phyloP scores from a whole-genome alignment of 2,888 invertebrate species.

The Cosmopolites sordidus region DNA sequence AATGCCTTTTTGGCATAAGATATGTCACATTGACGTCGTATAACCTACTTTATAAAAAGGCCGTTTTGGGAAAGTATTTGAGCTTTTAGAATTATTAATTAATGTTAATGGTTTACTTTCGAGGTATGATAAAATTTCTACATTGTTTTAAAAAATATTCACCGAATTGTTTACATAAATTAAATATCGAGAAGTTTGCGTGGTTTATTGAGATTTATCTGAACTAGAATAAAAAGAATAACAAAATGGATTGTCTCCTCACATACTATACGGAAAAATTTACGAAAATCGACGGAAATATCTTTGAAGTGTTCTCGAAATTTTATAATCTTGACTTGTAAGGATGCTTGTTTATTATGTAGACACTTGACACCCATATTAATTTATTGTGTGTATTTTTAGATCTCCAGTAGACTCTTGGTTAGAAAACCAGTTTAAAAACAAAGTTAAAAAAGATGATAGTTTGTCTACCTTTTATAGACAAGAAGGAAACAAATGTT shows the following conservation, averaged over 20 bases:
- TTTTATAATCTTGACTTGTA: slow-evolving; percentile 39
- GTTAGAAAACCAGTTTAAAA: slow-evolving; percentile 41
- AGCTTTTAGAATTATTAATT: too few relatives aligned
- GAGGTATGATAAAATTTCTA: too few relatives aligned
- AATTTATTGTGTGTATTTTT: slow-evolving; percentile 27
- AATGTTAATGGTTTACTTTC: too few relatives aligned
- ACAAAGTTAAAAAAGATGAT: slow-evolving; percentile 40
- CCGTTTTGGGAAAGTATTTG: neutral
- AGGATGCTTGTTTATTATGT: slow-evolving; percentile 25
- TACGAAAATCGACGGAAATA: slow-evolving; percentile 37
- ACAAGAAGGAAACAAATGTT: slow-evolving; percentile 58
- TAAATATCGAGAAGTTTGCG: too few relatives aligned
- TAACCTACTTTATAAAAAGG: slow-evolving; percentile 16
- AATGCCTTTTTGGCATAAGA: neutral
- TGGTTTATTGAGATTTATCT: neutral
- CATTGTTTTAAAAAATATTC: too few relatives aligned
- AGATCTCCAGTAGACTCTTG: slow-evolving; percentile 43
- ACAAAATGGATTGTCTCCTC: slow-evolving; percentile 38
- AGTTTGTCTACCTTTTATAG: slow-evolving; percentile 42
- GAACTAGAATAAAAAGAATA: slow-evolving; percentile 13
- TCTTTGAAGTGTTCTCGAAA: slow-evolving; percentile 38
- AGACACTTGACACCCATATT: neutral
- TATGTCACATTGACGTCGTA: slow-evolving; percentile 11
- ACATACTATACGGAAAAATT: slow-evolving; percentile 38
- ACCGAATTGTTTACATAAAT: too few relatives aligned